phyloP scores from a whole-genome alignment of 2,797 vertebrate species.

The Melanitta fusca region DNA sequence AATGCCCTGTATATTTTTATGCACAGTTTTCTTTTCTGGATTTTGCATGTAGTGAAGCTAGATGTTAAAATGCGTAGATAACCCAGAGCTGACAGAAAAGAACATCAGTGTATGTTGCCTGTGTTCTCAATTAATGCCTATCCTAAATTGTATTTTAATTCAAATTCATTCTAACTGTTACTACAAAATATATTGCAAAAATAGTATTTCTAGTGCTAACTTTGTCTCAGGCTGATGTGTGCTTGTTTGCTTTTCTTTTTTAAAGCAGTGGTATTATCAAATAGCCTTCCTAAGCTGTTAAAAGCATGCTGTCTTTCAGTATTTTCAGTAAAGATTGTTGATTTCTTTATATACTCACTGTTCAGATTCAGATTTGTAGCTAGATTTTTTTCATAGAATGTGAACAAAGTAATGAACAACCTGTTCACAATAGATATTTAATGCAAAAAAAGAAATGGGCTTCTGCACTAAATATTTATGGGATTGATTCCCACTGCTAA shows the following conservation, averaged over 20 bases:
- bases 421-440: not conserved
- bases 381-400: not conserved
- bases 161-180: not conserved
- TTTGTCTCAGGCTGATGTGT: not conserved
- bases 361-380: not conserved
- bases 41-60: slow-evolving; percentile 46
- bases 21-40: slow-evolving; percentile 59
- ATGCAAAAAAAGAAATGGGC: not conserved
- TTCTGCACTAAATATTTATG: slow-evolving; percentile 10
- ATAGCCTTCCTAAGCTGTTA: slow-evolving; percentile 11
- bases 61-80: slow-evolving; percentile 60
- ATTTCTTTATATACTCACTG: not conserved
- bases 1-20: slow-evolving; percentile 75
- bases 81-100: slow-evolving; percentile 6
- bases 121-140: slow-evolving; percentile 23
- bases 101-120: not conserved
- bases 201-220: not conserved
- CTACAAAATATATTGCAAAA: not conserved
- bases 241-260: not conserved
- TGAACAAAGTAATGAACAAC: slow-evolving; percentile 1
- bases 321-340: not conserved
- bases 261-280: slow-evolving; percentile 25
- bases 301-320: not conserved
- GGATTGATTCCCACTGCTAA: not conserved
- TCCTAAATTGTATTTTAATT: slow-evolving; percentile 27